Conservation (phyloP, 2,888 invertebrate species). For the Andrena dorsata region DNA sequence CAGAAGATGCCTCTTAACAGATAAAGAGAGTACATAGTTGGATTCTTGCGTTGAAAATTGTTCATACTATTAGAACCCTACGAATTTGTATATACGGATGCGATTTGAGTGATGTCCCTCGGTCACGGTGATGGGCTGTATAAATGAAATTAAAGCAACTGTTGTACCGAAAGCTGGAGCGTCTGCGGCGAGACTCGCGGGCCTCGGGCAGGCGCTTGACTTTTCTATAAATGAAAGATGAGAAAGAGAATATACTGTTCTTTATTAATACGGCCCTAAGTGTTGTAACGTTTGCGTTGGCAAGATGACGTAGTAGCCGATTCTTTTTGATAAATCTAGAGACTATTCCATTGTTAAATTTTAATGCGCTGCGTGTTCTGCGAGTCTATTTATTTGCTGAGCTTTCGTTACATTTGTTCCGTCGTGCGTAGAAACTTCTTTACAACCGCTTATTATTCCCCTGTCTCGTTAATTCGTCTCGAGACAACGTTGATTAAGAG, state of each 20-base stretch:
- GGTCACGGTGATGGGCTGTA: conserved; percentile 53
- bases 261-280: conserved; percentile 63
- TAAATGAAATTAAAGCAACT: conserved; percentile 59
- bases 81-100: conserved; percentile 61
- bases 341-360: conserved; percentile 62
- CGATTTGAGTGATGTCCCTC: conserved; percentile 65
- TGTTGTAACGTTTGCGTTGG: conserved; percentile 59
- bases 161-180: conserved; percentile 49
- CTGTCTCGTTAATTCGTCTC: conserved; percentile 35
- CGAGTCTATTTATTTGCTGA: conserved; percentile 60
- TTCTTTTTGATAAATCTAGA: conserved; percentile 60
- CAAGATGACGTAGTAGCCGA: conserved; percentile 44
- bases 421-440: conserved; percentile 32
- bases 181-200: conserved; percentile 40
- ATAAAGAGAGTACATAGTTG: conserved; percentile 56
- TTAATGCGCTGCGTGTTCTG: conserved; percentile 49
- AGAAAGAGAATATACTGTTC: conserved; percentile 47
- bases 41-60: conserved; percentile 52
- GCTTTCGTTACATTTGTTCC: conserved; percentile 51
- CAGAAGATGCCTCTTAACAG: conserved; percentile 43
- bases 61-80: conserved; percentile 58
- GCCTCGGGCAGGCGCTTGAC: conserved; percentile 54
- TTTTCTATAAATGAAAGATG: conserved; percentile 38
- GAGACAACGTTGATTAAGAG: conserved; percentile 43
- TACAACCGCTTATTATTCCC: conserved; percentile 30